These are phyloP conservation scores for Hybognathus amarus DNA, from an alignment of 2,797 vertebrate genomes.

Conservation along the genomic window DNA sequence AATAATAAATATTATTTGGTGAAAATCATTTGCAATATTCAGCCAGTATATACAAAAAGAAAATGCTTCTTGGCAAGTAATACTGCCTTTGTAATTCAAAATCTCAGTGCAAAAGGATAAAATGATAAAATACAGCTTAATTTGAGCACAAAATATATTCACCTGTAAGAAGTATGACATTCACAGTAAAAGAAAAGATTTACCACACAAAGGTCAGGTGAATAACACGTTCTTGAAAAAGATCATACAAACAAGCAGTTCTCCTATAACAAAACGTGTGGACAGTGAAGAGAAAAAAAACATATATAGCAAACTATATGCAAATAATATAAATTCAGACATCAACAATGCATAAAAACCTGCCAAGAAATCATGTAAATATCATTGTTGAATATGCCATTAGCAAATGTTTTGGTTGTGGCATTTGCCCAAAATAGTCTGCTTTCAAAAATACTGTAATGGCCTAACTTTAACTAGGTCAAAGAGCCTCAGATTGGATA, in stretches of 20 bases:
- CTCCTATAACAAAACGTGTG: constrained; percentile 28
- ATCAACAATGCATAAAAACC: constrained; percentile 9
- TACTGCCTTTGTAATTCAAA: constrained; percentile 48
- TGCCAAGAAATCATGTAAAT: constrained; percentile 12
- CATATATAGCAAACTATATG: constrained; percentile 27
- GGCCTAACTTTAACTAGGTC: constrained; percentile 1
- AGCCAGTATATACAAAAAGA: constrained; percentile 24
- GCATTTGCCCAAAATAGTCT: constrained; percentile 17
- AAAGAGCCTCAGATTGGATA: background rate
- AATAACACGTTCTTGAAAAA: constrained; percentile 32
- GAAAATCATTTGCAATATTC: constrained; percentile 42
- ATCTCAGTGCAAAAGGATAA: constrained; percentile 53
- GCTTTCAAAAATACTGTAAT: constrained; percentile 33
- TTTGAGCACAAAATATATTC: constrained; percentile 34
- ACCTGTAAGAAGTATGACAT: constrained; percentile 47
- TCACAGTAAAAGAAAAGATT: constrained; percentile 31
- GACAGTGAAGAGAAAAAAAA: background rate
- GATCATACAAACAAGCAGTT: constrained; percentile 22
- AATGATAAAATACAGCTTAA: constrained; percentile 47
- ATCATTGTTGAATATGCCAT: constrained; percentile 4
- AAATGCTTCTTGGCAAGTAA: constrained; percentile 37
- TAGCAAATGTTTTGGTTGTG: constrained; percentile 14
- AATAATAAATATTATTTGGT: constrained; percentile 36
- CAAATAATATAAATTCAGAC: constrained; percentile 33
- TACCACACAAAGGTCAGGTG: constrained; percentile 38